Evolutionary conservation across 1,140 invertebrate genomes (phyloP).

Genomic region (Tetragonula clypearis): DNA sequence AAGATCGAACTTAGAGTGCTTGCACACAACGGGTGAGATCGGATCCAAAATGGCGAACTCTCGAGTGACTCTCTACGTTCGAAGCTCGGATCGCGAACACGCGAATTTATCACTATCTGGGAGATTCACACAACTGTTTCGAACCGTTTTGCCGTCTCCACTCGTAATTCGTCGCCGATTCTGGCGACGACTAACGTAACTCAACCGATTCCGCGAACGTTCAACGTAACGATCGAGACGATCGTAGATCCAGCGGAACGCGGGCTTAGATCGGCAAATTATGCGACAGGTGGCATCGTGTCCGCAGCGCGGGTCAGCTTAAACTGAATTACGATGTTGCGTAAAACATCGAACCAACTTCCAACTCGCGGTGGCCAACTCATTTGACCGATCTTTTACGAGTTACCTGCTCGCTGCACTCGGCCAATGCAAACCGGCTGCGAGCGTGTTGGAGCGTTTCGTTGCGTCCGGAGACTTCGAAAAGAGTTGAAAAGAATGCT

Average conservation of each 20-base stretch:
- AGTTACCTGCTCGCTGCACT: neutral
- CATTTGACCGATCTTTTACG: slow-evolving; percentile 37
- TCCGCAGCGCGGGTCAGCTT: slow-evolving; percentile 9
- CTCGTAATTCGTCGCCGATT: neutral
- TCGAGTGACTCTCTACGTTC: too few species aligned
- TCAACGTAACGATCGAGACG: slow-evolving; percentile 9
- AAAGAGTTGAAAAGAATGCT: neutral
- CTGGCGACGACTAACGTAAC: neutral
- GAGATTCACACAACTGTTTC: slow-evolving; percentile 20
- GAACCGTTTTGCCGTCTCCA: neutral
- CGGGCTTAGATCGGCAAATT: slow-evolving; percentile 51
- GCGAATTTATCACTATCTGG: slow-evolving; percentile 4
- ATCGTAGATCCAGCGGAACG: slow-evolving; percentile 18
- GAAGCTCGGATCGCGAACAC: too few species aligned
- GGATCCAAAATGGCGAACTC: neutral
- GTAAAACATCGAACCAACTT: slow-evolving; percentile 19
- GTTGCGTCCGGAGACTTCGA: neutral
- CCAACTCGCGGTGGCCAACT: slow-evolving; percentile 4
- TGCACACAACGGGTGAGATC: neutral
- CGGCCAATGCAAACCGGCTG: neutral
- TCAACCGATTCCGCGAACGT: slow-evolving; percentile 41
- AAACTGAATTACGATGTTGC: slow-evolving; percentile 62
- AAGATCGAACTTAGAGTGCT: neutral
- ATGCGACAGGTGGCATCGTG: slow-evolving; percentile 57
- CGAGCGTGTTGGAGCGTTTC: too few species aligned